Base-by-base conservation (phyloP, 2,797 vertebrate genomes). In the Eospalax fontanierii region DNA sequence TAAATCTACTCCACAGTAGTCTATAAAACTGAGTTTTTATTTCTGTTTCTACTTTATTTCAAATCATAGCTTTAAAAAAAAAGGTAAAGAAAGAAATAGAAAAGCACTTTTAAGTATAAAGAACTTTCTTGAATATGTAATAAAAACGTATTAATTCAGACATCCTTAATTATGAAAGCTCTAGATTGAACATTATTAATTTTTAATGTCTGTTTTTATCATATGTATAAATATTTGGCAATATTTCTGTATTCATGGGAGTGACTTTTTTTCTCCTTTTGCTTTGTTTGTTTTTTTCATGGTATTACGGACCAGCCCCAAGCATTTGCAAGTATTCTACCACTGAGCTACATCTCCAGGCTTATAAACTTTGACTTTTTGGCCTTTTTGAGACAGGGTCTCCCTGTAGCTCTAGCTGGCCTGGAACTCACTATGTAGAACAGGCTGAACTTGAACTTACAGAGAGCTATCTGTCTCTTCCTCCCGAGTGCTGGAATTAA, bases 31-130 rank as follows among this genome's bases (percentile, higher is more conserved):
- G 0, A 76, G 73, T 54, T 97, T 97, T 98, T 89, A 89, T 97
- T 22, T 96, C 97, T 97, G 80, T 94, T 97, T 97, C 86, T 93
- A 63, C 30, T 97, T 97, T 73, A 90, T 61, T 59, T 35, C 91
- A 91, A 91, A 85, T 92, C 76, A 94, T 89, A 79, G 40, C 9
- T n/a, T 46, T 75, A 83, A 16, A 3, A 7, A 63, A 89, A 70
- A 94, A 90, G 18, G 21, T 59, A 66, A 82, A 90, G 65, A 50
- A 86, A 94, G n/a, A 85, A 89, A 96, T 11, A 74, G 40, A 43
- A 96, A 57, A 6, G 19, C 19, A 81, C 57, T 93, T 97, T 91
- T 40, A 40, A 85, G 86, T 93, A 74, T 82, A 93, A 33, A 87
- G 81, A 93, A 97, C 93, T 93, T 80, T 1, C 70, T 75, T 91